Base-by-base conservation (phyloP, 2,113 vertebrate species). In the Stigmatopora argus region DNA sequence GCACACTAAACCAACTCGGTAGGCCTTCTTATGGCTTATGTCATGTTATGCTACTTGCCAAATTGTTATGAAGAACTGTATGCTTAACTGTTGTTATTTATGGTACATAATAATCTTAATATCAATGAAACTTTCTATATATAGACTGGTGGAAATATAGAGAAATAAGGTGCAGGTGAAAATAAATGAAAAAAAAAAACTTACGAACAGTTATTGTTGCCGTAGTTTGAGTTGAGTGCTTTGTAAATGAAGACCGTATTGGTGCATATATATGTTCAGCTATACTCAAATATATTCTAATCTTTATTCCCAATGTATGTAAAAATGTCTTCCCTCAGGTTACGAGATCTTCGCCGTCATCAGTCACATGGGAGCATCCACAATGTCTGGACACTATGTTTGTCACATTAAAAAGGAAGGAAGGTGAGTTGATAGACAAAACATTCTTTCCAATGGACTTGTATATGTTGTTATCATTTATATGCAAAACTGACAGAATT, bases 341-440 rank as follows among this genome's bases (percentile, higher is more conserved):
- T 99, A 99, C 17, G 95, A 98, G 81, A 91, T 99, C 48, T 95
- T 99, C 76, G 96, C 94, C 18, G 95, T 99, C 85, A 94, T 99
- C 88, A 99, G 97, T 85, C 97, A 99, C 89, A 96, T 98, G 93
- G 97, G 97, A 87, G 92, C 93, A 73, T 99, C 97, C 46, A 98
- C 97, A 7, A 99, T 98, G 96, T 98, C 94, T 19, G 97, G 97
- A 69, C 97, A 96, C 90, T 99, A 98, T 44, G 91, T 98, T 70
- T 98, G 96, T 85, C 97, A 99, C 82, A 93, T 99, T 82, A 97
- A 96, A 84, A 99, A 98, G 84, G 97, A 99, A 73, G 97, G 96
- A 84, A 94, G 97, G 97, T 99, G 78, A 92, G 93, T 53, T 3
- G 7, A 23, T 7, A 35, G 9, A 3, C 44, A 5, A 23, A 13